Evolutionary conservation across 2,888 invertebrate genomes (phyloP).

Genomic region (Eupithecia centaureata): DNA sequence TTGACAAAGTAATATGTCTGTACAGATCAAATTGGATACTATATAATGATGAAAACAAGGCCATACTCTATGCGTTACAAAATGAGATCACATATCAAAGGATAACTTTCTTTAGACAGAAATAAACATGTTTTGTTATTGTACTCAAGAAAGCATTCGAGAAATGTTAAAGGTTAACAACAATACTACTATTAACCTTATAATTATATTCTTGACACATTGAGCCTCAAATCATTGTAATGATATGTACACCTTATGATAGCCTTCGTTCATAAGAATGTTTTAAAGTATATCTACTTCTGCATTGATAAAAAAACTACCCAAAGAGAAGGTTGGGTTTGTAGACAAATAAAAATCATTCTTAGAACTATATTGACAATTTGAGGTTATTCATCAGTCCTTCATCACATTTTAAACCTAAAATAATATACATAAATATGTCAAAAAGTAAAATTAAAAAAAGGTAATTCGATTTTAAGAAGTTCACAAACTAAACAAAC

Average conservation of each 20-base stretch:
- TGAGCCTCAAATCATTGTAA: conserved; percentile 64
- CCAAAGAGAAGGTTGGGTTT: conserved; percentile 43
- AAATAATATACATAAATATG: conserved; percentile 61
- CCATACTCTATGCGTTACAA: conserved; percentile 66
- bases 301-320: conserved; percentile 42
- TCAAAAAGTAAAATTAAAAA: conserved; percentile 71
- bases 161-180: conserved; percentile 71
- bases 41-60: conserved; percentile 54
- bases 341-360: conserved; percentile 45
- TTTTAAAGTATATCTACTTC: conserved; percentile 36
- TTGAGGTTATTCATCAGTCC: conserved; percentile 62
- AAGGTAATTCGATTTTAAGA: conserved; percentile 57
- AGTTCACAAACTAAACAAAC: conserved; percentile 56
- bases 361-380: conserved; percentile 52
- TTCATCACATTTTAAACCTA: conserved; percentile 60
- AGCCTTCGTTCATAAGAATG: conserved; percentile 43
- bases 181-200: conserved; percentile 51
- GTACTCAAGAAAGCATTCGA: conserved; percentile 75
- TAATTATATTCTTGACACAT: conserved; percentile 60
- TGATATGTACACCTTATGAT: conserved; percentile 66
- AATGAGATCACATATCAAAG: conserved; percentile 77
- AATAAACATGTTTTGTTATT: conserved; percentile 72
- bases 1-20: conserved; percentile 57
- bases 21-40: conserved; percentile 58
- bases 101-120: conserved; percentile 71